Evolutionary conservation across 2,113 vertebrate species (phyloP), one percentile per base, ranked within the genome.

Genomic region (Bungarus multicinctus): DNA sequence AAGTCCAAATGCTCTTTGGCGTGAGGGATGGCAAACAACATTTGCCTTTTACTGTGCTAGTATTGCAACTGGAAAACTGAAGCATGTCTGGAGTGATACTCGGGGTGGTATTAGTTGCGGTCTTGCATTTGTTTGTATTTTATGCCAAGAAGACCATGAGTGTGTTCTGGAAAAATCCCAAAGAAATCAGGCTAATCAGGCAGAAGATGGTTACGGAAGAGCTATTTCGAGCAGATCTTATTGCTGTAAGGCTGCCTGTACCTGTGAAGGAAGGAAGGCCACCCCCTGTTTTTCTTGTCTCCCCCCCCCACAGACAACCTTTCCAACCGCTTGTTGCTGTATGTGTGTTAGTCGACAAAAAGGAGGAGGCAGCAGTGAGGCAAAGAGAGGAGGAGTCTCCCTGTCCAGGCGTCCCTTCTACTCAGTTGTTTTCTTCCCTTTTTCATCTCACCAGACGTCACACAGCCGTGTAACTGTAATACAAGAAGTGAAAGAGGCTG

Each of bases 401-500:
- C 52, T 12, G 91, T 34, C 88, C 20, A 54, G 91, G 60, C 90
- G 25, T 90, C 60, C 55, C 90, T 89, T 85, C 20, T 88, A 55
- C 91, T 95, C 89, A 64, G 87, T 90, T 93, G n/a, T 89, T 93
- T 87, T 90, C 88, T 91, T 91, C 93, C 92, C 92, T 69, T 94
- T 92, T 91, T 95, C 91, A 81, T 92, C 94, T 45, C 94, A 93
- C 91, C 92, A 91, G 96, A 90, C 97, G 97, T 97, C 97, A 97
- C 95, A 89, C 93, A 93, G 93, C 92, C 94, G 20, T 89, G 94
- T 93, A 93, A 90, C 95, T 97, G 97, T 96, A 97, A 97, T 94
- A 94, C 95, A 95, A 97, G 96, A 96, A 97, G 96, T 96, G 96
- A 95, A 96, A 95, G 95, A 95, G 96, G 85, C 88, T 94, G 85